These are phyloP conservation scores for Xenopus petersii DNA, from an alignment of 2,797 vertebrate genomes.

Conservation along the genomic window DNA sequence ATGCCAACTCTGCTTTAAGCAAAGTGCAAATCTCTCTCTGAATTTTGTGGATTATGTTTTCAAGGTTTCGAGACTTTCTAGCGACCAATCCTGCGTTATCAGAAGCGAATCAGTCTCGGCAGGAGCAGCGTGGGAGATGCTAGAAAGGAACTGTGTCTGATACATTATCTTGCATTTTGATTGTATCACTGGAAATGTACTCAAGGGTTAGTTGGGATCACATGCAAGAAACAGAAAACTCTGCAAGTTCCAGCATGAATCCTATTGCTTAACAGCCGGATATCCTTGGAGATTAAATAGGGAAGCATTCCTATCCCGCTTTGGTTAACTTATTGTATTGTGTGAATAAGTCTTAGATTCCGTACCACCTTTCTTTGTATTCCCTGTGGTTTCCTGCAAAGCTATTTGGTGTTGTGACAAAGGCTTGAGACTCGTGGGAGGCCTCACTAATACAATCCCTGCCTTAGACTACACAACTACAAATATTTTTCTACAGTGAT, in stretches of 20 bases:
- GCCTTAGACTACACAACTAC: not conserved
- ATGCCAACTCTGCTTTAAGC: not conserved
- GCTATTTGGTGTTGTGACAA: slow-evolving; percentile 10
- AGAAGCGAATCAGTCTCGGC: slow-evolving; percentile 13
- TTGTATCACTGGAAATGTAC: slow-evolving; percentile 4
- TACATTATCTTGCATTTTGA: slow-evolving; percentile 13
- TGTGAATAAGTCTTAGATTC: slow-evolving; percentile 24
- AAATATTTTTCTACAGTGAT: no score
- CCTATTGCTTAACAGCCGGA: slow-evolving; percentile 25
- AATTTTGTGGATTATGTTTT: not conserved
- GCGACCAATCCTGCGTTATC: slow-evolving; percentile 12
- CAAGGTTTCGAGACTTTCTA: not conserved
- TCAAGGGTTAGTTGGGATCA: slow-evolving; percentile 21
- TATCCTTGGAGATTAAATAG: slow-evolving; percentile 26
- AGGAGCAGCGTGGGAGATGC: slow-evolving; percentile 8
- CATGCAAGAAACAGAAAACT: slow-evolving; percentile 32
- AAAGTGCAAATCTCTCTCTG: slow-evolving; percentile 1
- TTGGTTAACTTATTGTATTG: slow-evolving; percentile 42
- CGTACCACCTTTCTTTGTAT: slow-evolving; percentile 25
- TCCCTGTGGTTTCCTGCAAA: slow-evolving; percentile 31
- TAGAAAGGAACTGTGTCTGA: slow-evolving; percentile 17
- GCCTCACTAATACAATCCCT: not conserved
- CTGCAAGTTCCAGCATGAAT: slow-evolving; percentile 11
- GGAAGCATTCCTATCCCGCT: slow-evolving; percentile 19
- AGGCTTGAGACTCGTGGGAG: slow-evolving; percentile 5